phyloP scores from a whole-genome alignment of 2,888 invertebrate genomes.

The Megaustenia siamemsis region DNA sequence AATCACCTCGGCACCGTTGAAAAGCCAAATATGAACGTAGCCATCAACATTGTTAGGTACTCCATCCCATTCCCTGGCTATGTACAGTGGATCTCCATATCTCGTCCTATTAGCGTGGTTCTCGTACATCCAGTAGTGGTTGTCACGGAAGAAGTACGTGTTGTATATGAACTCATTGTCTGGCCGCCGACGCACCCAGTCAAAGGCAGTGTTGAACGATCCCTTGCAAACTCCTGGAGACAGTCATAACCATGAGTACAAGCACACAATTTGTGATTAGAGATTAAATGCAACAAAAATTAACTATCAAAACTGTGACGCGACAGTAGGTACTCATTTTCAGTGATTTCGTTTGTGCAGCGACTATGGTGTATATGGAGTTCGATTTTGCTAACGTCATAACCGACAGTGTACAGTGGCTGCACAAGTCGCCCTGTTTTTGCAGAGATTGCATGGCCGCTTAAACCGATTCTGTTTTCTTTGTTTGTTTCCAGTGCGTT shows the following conservation, averaged over 20 bases:
- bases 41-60: conserved; percentile 76
- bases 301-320: no score
- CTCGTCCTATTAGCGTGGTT: conserved; percentile 79
- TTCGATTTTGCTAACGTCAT: no score
- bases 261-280: background rate
- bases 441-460: no score
- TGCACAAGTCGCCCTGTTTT: no score
- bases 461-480: no score
- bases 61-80: conserved; percentile 76
- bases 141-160: conserved; percentile 80
- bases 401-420: no score
- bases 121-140: conserved; percentile 81
- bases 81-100: conserved; percentile 78
- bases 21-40: conserved; percentile 76
- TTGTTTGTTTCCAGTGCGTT: no score
- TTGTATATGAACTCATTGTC: conserved; percentile 78
- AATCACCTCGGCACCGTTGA: conserved; percentile 64
- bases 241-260: background rate
- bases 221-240: conserved; percentile 79
- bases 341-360: no score
- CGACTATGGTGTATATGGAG: no score
- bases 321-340: no score
- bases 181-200: conserved; percentile 76
- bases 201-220: conserved; percentile 78
- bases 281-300: no score